These are phyloP conservation scores for Theocolax elegans DNA, from an alignment of 1,140 invertebrate genomes.

Conservation along the genomic window DNA sequence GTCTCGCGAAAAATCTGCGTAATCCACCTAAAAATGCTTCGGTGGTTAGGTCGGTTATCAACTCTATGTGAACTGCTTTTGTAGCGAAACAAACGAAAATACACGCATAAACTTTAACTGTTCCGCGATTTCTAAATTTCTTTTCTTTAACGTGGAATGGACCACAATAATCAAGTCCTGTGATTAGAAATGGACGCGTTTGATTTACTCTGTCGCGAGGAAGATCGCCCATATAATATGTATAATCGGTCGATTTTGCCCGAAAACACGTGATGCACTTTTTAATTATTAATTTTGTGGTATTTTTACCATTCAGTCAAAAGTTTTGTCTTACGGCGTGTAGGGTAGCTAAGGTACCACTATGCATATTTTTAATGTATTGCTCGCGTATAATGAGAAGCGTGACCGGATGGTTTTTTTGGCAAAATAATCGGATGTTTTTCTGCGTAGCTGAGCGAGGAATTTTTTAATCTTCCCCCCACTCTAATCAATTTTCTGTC, in stretches of 20 bases:
- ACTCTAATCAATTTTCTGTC: conserved; percentile 34
- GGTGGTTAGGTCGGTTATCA: background rate
- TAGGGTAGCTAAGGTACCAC: background rate
- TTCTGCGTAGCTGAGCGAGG: conserved; percentile 15
- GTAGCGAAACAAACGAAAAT: conserved; percentile 26
- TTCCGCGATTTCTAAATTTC: conserved; percentile 4
- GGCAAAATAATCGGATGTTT: conserved; percentile 18
- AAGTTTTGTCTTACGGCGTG: conserved; percentile 14
- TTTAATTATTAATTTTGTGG: background rate
- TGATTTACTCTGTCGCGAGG: background rate
- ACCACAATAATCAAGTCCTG: conserved; percentile 2
- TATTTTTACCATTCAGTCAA: conserved; percentile 17
- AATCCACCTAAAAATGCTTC: background rate
- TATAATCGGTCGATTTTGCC: background rate
- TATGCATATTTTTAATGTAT: background rate
- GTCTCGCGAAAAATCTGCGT: background rate
- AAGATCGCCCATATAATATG: conserved; percentile 18
- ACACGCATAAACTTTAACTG: background rate
- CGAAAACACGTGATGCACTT: conserved; percentile 18
- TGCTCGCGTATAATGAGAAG: background rate
- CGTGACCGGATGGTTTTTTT: background rate
- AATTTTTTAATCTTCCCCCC: background rate
- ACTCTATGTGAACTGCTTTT: background rate
- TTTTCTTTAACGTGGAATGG: too few relatives aligned
- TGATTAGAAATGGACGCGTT: conserved; percentile 1